phyloP scores from a whole-genome alignment of 2,888 invertebrate species.

The Pachliopta kotzebuea region DNA sequence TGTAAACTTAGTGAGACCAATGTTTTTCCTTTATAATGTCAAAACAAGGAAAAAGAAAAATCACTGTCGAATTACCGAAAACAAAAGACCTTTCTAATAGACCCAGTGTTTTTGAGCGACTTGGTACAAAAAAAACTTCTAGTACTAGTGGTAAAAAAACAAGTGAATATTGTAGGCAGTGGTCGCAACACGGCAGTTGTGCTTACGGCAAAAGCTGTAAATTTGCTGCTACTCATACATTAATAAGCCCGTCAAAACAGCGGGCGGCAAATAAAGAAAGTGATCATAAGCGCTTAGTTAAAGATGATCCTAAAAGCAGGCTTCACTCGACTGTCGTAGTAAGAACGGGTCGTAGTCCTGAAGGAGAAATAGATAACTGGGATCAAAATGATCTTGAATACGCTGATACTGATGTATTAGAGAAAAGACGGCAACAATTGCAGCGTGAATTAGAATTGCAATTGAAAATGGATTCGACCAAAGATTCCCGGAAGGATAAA shows the following conservation, averaged over 20 bases:
- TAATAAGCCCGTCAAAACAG: constrained; percentile 88
- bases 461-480: constrained; percentile 86
- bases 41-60: constrained; percentile 87
- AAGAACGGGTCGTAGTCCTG: constrained; percentile 80
- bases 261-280: constrained; percentile 84
- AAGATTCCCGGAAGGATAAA: constrained; percentile 85
- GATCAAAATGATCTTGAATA: constrained; percentile 89
- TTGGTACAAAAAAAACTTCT: constrained; percentile 86
- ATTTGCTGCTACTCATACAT: constrained; percentile 86
- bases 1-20: constrained; percentile 61
- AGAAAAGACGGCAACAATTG: constrained; percentile 86
- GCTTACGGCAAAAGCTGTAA: constrained; percentile 89
- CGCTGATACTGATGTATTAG: constrained; percentile 89
- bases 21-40: constrained; percentile 77
- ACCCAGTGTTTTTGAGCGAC: constrained; percentile 91
- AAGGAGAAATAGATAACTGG: constrained; percentile 87
- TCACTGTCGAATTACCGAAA: constrained; percentile 87
- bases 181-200: constrained; percentile 88
- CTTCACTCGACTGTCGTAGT: constrained; percentile 83
- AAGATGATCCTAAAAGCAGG: constrained; percentile 84
- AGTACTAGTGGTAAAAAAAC: constrained; percentile 76
- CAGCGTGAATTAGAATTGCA: constrained; percentile 89
- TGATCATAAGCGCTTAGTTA: constrained; percentile 73
- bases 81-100: constrained; percentile 83
- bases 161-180: constrained; percentile 87